Percentiles rank a stretch among this genome's conserved stretches.
Evolutionary conservation across 2,113 vertebrate genomes (phyloP).

Genomic region (Tenebrosternarchus preto): DNA sequence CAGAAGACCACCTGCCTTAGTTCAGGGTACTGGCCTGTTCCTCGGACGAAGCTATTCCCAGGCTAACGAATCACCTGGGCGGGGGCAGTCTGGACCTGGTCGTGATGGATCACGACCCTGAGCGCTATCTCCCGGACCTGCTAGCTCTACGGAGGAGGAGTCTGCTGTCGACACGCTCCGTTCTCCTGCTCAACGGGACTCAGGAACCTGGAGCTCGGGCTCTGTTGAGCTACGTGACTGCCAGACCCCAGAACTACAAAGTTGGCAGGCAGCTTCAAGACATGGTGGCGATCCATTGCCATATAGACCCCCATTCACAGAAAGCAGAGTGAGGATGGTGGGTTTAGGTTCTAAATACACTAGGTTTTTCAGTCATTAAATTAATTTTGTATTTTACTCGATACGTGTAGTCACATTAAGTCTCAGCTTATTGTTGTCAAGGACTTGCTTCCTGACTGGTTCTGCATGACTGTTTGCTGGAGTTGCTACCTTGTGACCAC

Average conservation of each 20-base stretch:
- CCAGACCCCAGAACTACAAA: constrained; percentile 44
- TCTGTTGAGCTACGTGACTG: constrained; percentile 55
- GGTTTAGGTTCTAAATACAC: no score
- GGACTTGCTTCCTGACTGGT: no score
- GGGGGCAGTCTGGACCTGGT: constrained; percentile 57
- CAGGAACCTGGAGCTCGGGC: constrained; percentile 20
- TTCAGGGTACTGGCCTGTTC: constrained; percentile 68
- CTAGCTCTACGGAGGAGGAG: constrained; percentile 59
- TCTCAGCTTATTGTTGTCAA: no score
- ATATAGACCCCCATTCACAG: background rate
- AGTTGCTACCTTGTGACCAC: background rate
- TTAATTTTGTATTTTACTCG: background rate
- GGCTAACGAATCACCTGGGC: constrained; percentile 39
- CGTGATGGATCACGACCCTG: constrained; percentile 70
- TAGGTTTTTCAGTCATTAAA: background rate
- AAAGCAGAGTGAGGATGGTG: background rate
- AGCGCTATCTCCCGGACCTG: constrained; percentile 66
- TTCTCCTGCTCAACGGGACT: constrained; percentile 63
- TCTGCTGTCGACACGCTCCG: constrained; percentile 59
- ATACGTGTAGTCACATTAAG: no score
- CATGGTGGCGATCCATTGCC: constrained; percentile 52
- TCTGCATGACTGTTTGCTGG: background rate
- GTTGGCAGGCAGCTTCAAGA: constrained; percentile 43
- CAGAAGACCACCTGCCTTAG: constrained; percentile 43
- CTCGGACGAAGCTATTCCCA: constrained; percentile 63